These are phyloP conservation scores for Glaucidium brasilianum DNA, from an alignment of 2,113 vertebrate genomes.

Conservation along the genomic window DNA sequence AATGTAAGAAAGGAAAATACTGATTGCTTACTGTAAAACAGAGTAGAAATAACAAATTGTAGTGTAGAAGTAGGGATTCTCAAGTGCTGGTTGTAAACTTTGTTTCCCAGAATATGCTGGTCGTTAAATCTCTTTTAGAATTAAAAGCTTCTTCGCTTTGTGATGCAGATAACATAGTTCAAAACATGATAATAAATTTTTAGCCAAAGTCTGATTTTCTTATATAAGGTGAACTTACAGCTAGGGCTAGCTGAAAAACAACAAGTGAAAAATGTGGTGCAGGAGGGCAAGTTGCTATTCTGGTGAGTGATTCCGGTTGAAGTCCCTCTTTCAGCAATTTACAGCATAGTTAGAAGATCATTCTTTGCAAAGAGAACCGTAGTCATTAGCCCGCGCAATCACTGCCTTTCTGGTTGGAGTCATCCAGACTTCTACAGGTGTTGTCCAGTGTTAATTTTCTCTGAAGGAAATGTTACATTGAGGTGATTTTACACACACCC, in stretches of 20 bases:
- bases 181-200: neutral
- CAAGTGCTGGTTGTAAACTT: neutral
- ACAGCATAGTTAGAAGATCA: neutral
- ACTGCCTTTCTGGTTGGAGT: neutral
- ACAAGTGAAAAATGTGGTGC: neutral
- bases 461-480: neutral
- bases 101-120: neutral
- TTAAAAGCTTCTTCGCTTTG: neutral
- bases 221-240: neutral
- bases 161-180: neutral
- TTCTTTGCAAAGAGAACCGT: neutral
- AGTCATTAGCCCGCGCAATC: neutral
- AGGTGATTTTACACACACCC: neutral
- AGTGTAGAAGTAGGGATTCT: neutral
- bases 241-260: neutral
- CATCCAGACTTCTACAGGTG: neutral
- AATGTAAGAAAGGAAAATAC: neutral
- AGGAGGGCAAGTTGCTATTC: neutral
- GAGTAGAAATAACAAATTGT: neutral
- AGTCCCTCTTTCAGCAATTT: slow-evolving; percentile 1
- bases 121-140: neutral
- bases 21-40: neutral
- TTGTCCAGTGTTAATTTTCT: slow-evolving; percentile 12
- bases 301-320: neutral
- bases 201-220: neutral